Percentiles rank a stretch among this genome's conserved stretches.
phyloP scores from a whole-genome alignment of 2,888 invertebrate species.

The Xestia xanthographa region DNA sequence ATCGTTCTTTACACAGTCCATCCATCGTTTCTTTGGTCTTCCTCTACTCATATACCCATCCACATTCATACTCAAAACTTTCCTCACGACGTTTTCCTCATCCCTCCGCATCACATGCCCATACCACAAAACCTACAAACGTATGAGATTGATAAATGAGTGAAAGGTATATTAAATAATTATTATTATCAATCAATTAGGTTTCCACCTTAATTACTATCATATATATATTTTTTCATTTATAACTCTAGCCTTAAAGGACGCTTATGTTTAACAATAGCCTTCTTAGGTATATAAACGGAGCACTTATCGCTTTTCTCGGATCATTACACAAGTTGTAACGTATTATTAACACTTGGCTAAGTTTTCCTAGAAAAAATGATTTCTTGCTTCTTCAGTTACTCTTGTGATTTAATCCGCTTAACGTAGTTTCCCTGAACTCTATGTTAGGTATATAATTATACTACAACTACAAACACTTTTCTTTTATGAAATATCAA shows the following conservation, averaged over 20 bases:
- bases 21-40: no score
- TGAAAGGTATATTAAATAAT: background rate
- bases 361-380: constrained; percentile 27
- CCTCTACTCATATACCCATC: no score
- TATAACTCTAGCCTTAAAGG: background rate
- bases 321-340: constrained; percentile 49
- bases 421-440: no score
- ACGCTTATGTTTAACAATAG: background rate
- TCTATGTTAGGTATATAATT: no score
- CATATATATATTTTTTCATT: background rate
- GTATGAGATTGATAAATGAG: background rate
- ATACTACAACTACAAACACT: no score
- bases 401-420: background rate
- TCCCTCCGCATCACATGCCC: no score
- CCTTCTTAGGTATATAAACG: constrained; percentile 6
- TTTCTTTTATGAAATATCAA: no score
- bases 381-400: background rate
- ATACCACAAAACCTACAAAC: no score
- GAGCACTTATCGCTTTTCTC: constrained; percentile 42
- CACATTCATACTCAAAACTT: no score
- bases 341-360: constrained; percentile 37
- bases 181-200: background rate
- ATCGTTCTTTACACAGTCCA: no score
- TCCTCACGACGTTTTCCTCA: no score
- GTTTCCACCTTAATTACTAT: background rate